A percentile compares a stretch with the other conserved stretches of the same genome.
Evolutionary conservation across 2,113 vertebrate species (phyloP).

Genomic region (Urocitellus parryii): DNA sequence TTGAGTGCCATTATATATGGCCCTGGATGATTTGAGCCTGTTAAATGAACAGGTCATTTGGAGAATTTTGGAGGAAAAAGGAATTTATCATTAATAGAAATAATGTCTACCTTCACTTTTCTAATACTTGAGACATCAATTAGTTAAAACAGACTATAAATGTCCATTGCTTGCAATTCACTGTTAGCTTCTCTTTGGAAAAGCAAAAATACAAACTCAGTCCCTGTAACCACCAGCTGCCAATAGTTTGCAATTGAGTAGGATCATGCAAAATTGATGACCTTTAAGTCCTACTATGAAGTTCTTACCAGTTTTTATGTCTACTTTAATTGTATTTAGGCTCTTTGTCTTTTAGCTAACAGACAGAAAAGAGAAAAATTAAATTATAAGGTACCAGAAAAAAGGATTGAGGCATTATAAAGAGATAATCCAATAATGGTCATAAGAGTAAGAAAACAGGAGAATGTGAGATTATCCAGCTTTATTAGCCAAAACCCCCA

Average conservation of each 20-base stretch:
- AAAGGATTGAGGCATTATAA: background rate
- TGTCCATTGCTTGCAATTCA: constrained; percentile 22
- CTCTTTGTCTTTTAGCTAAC: constrained; percentile 25
- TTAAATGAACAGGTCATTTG: background rate
- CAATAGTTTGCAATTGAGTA: background rate
- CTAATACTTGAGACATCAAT: background rate
- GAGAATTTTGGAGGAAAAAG: background rate
- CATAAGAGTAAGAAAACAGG: constrained; percentile 1
- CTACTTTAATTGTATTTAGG: constrained; percentile 9
- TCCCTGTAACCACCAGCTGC: background rate
- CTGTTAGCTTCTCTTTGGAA: background rate
- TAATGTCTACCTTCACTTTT: constrained; percentile 33
- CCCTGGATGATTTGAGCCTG: background rate
- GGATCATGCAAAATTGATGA: constrained; percentile 31
- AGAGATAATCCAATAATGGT: background rate
- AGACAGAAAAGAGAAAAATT: constrained; percentile 53
- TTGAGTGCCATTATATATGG: background rate
- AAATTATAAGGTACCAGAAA: constrained; percentile 39
- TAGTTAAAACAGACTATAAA: background rate
- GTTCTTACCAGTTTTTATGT: constrained; percentile 36
- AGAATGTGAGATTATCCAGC: constrained; percentile 29
- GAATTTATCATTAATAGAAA: constrained; percentile 27
- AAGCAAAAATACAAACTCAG: background rate
- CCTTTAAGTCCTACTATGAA: constrained; percentile 54
- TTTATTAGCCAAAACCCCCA: background rate